Base-by-base conservation (phyloP, 2,113 vertebrate genomes). In the Campylomormyrus numenius region DNA sequence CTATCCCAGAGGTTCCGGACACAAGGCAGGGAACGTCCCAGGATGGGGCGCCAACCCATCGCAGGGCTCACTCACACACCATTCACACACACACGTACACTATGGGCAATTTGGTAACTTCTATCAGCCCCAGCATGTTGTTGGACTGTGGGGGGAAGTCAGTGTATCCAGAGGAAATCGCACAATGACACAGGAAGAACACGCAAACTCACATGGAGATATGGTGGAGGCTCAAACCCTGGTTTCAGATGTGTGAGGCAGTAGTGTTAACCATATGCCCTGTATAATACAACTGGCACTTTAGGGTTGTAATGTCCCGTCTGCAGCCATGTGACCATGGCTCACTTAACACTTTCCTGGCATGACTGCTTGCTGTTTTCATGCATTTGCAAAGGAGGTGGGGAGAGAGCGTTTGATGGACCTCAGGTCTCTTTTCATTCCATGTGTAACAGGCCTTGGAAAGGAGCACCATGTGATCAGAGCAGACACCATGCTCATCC, bases 401-500 rank as follows among this genome's bases (percentile, higher is more conserved):
- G 1, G 3, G 45, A 27, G 19, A 88, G n/a, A 70, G 62, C 62
- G 50, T 89, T 70, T 8, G 21, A 56, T 45, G 27, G 27, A 11
- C 85, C 27, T 53, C 45, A 35, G 49, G 11, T 56, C 5, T 87
- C 46, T 49, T 48, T 35, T 87, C 85, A 50, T 87, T 31, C 27
- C 89, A 92, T 89, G 88, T 77, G 45, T 21, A 31, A 7, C 10
- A 91, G 89, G 89, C 53, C 35, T 15, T 80, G 62, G 24, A 39
- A 58, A 88, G 56, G 83, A 86, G n/a, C 27, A 45, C 42, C 52
- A 85, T 56, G 50, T 88, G 84, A 90, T 21, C n/a, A 46, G 35
- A n/a, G 31, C 39, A 49, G 24, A 62, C 91, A 89, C 52, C 31
- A 96, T 95, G 95, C 83, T 94, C 15, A 50, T 80, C n/a, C 87